Evolutionary conservation across 2,888 invertebrate species (phyloP), one percentile per base, ranked within the genome.

Genomic region (Lysandra bellargus): DNA sequence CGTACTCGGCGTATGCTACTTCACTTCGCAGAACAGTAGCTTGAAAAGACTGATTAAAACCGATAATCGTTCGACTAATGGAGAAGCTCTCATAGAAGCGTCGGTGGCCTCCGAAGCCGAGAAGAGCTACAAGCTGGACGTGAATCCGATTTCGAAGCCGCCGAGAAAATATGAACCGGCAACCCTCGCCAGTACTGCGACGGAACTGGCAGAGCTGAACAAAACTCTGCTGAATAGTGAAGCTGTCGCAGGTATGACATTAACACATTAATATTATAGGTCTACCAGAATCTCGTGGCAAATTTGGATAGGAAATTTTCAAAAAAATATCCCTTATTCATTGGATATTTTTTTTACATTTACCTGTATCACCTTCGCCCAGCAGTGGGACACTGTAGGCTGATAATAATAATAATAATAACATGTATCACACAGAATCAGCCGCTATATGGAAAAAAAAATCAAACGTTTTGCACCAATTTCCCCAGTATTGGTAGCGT

Each of bases 141-240:
- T 97, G 77, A 98, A 98, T 92, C 98, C 98, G 0, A 96, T 98
- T 33, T 96, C 96, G 81, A 98, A 98, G 87, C 97, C 98, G 0
- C 97, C 97, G 2, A 94, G 97, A 78, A 96, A 92, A 81, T 96
- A 96, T 82, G 97, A 97, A 83, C 95, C 96, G 57, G 94, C 95
- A 69, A 96, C 96, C 49, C 94, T 96, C 17, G 95, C 95, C 23
- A 96, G 95, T 81, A 97, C 92, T 79, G 96, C 96, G 61, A 97
- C 97, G 37, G 98, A 98, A 90, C 96, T 97, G 91, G 97, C 97
- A 78, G 98, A 98, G 88, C 95, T 97, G 82, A 98, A 97, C 88
- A 96, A 96, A 86, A 97, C 97, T 64, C 92, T 98, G 81, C 91
- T 97, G 83, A 97, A 97, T 88, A 96, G 94, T 88, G 97, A 97